A percentile compares a stretch with the other conserved stretches of the same genome.
These are phyloP conservation scores for Pseudopipra pipra DNA, from an alignment of 2,113 vertebrate genomes.

Conservation along the genomic window DNA sequence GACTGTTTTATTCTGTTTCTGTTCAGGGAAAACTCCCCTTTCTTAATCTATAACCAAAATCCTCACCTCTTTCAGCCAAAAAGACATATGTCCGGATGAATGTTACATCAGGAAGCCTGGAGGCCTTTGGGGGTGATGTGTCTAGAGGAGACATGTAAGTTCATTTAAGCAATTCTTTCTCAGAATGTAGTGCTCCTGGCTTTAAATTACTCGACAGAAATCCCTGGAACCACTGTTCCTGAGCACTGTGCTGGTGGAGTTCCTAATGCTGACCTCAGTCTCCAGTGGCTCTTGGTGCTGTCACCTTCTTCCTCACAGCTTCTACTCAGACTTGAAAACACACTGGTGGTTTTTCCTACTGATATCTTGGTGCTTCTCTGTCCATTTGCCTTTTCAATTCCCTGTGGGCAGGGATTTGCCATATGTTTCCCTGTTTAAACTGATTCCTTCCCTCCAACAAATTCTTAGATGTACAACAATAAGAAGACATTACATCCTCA, in stretches of 20 bases:
- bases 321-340: not conserved
- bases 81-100: conserved; percentile 66
- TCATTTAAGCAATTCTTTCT: not conserved
- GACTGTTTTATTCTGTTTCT: not conserved
- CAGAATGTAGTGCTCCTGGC: not conserved
- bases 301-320: not conserved
- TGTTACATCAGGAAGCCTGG: conserved; percentile 80
- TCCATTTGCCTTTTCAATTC: not conserved
- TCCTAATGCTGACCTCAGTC: not conserved
- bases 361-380: not conserved
- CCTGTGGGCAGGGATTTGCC: not conserved
- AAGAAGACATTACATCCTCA: not conserved
- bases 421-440: not conserved
- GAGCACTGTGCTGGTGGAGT: not conserved
- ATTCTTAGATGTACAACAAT: not conserved
- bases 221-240: not conserved
- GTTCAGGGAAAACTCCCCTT: not conserved
- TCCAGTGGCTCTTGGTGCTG: not conserved
- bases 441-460: not conserved
- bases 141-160: conserved; percentile 87
- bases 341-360: not conserved
- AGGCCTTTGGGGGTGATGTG: conserved; percentile 83
- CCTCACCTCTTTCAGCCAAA: conserved; percentile 63
- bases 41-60: not conserved
- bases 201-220: not conserved